A percentile compares a stretch with the other conserved stretches of the same genome.
phyloP scores from a whole-genome alignment of 53 echinoderm and acorn worm species.

The Temnopleurus reevesii region DNA sequence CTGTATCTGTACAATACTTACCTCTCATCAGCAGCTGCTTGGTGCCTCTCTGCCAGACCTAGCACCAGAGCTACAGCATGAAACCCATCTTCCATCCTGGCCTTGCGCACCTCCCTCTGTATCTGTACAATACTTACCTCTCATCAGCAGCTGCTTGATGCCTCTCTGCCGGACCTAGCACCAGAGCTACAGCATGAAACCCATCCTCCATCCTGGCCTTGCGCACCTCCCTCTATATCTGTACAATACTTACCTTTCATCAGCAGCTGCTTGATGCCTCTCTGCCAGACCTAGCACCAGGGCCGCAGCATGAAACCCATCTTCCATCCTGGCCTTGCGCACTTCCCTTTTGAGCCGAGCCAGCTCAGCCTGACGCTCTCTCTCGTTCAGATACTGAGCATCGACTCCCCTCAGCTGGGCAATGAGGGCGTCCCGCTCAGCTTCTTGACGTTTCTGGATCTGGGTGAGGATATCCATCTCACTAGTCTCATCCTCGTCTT shows the following conservation, averaged over 20 bases:
- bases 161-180: constrained; percentile 81
- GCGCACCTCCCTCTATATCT: not conserved
- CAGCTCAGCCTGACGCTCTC: constrained; percentile 91
- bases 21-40: constrained; percentile 61
- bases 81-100: constrained; percentile 79
- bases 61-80: constrained; percentile 78
- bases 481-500: constrained; percentile 69
- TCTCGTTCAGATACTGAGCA: constrained; percentile 85
- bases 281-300: constrained; percentile 93
- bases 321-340: constrained; percentile 87
- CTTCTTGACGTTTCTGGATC: constrained; percentile 84
- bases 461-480: constrained; percentile 66
- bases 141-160: constrained; percentile 78
- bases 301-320: constrained; percentile 85
- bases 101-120: constrained; percentile 78
- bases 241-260: constrained; percentile 71
- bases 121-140: constrained; percentile 57
- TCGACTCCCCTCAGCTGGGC: constrained; percentile 75
- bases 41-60: constrained; percentile 87
- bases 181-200: constrained; percentile 76
- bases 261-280: constrained; percentile 81
- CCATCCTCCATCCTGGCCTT: constrained; percentile 80
- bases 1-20: no score
- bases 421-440: constrained; percentile 83
- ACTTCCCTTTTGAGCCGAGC: constrained; percentile 85